Conservation (phyloP, 2,888 invertebrate species). For the Actias luna region DNA sequence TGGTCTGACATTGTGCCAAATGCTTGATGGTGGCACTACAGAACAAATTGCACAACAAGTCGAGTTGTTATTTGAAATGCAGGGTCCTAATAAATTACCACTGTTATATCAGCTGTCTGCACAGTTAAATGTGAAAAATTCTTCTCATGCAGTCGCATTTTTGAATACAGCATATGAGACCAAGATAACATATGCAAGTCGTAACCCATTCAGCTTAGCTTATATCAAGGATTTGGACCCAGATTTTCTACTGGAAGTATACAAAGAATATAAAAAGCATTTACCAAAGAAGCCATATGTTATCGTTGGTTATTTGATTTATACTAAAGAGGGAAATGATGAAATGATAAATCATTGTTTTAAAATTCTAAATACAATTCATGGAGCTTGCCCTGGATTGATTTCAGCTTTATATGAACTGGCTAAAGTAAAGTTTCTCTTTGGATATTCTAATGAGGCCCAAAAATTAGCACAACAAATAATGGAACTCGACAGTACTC, state of each 20-base stretch:
- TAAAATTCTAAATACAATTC: constrained; percentile 86
- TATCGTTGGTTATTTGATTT: constrained; percentile 67
- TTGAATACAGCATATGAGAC: constrained; percentile 84
- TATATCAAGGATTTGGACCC: constrained; percentile 91
- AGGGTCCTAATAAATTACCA: constrained; percentile 85
- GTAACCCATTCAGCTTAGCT: constrained; percentile 86
- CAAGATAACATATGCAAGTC: constrained; percentile 57
- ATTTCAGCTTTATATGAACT: constrained; percentile 85
- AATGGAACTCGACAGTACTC: constrained; percentile 88
- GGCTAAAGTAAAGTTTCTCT: constrained; percentile 90
- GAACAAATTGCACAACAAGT: constrained; percentile 92
- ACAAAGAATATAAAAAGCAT: constrained; percentile 88
- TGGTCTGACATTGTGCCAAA: constrained; percentile 92
- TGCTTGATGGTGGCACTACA: constrained; percentile 86
- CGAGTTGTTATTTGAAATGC: constrained; percentile 91
- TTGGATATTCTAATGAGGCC: constrained; percentile 88
- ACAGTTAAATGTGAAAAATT: constrained; percentile 80
- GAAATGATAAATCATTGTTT: constrained; percentile 80
- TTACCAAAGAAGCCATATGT: constrained; percentile 84
- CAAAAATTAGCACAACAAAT: constrained; percentile 87
- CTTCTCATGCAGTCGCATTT: constrained; percentile 78
- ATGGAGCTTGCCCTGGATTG: constrained; percentile 91
- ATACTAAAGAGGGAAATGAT: constrained; percentile 71
- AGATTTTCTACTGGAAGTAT: constrained; percentile 91
- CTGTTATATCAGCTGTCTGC: constrained; percentile 86